These are phyloP conservation scores for Hypothenemus hampei DNA, from an alignment of 1,140 invertebrate species.

Conservation along the genomic window DNA sequence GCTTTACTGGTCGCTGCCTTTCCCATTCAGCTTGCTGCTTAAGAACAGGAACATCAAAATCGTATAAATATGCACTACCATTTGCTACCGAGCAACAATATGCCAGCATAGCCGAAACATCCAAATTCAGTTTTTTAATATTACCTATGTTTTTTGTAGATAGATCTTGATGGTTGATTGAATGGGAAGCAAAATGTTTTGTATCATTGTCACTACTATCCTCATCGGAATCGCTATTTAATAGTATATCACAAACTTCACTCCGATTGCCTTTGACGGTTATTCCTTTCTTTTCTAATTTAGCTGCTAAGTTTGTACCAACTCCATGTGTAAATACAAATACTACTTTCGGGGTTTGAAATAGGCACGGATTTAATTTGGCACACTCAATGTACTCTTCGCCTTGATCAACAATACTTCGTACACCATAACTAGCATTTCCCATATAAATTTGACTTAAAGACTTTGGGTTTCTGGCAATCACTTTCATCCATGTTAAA, in stretches of 20 bases:
- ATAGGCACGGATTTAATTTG: slow-evolving; percentile 69
- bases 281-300: slow-evolving; percentile 54
- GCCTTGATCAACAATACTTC: slow-evolving; percentile 78
- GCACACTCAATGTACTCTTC: slow-evolving; percentile 72
- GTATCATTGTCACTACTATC: slow-evolving; percentile 30
- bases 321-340: slow-evolving; percentile 75
- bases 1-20: slow-evolving; percentile 68
- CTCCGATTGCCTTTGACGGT: slow-evolving; percentile 49
- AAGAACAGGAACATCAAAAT: slow-evolving; percentile 71
- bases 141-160: slow-evolving; percentile 44
- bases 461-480: slow-evolving; percentile 82
- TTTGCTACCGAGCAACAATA: slow-evolving; percentile 86
- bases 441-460: slow-evolving; percentile 71
- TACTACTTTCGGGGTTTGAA: slow-evolving; percentile 70
- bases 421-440: slow-evolving; percentile 78
- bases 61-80: slow-evolving; percentile 63
- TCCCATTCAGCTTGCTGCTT: slow-evolving; percentile 81
- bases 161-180: slow-evolving; percentile 19
- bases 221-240: slow-evolving; percentile 26
- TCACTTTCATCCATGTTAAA: slow-evolving; percentile 80
- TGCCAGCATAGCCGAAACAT: slow-evolving; percentile 84
- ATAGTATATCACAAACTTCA: slow-evolving; percentile 24
- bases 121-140: slow-evolving; percentile 70
- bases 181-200: too few relatives aligned
- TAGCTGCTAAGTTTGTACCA: slow-evolving; percentile 53